Percentiles rank a stretch among this genome's conserved stretches.
Evolutionary conservation across 2,113 vertebrate genomes (phyloP).

Genomic region (Bujurquina vittata): DNA sequence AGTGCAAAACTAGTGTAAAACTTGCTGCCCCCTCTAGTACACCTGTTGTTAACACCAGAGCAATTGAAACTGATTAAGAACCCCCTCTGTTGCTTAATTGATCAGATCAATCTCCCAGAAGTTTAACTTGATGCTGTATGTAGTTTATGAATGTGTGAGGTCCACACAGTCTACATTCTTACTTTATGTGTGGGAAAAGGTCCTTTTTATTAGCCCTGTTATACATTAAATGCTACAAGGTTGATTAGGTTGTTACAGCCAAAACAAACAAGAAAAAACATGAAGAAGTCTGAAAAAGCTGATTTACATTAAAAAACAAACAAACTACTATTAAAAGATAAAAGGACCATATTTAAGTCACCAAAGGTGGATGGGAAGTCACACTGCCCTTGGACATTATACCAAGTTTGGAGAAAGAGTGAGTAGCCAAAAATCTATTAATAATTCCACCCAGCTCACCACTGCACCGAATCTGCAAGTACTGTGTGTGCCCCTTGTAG

Average conservation of each 20-base stretch:
- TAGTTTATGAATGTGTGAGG: not conserved
- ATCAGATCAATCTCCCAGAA: no score
- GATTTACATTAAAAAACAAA: not conserved
- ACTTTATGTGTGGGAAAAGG: not conserved
- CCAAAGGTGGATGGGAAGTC: not conserved
- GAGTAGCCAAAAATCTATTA: conserved; percentile 67
- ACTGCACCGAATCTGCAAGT: conserved; percentile 62
- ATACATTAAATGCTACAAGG: not conserved
- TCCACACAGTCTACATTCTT: not conserved
- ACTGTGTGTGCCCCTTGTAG: conserved; percentile 71
- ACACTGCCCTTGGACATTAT: conserved; percentile 31
- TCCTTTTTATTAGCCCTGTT: not conserved
- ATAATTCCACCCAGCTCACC: conserved; percentile 68
- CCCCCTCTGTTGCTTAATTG: no score
- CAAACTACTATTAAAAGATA: not conserved
- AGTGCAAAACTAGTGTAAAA: no score
- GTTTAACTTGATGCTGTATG: no score
- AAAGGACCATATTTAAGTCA: not conserved
- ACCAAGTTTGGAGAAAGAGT: conserved; percentile 53
- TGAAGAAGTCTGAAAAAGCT: no score
- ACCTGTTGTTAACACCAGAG: no score
- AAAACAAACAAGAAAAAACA: no score
- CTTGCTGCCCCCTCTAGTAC: no score
- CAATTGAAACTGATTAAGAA: no score
- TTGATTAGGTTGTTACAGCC: not conserved